Evolutionary conservation across 2,888 invertebrate genomes (phyloP), one percentile per base, ranked within the genome.

Genomic region (Polietes domitor): DNA sequence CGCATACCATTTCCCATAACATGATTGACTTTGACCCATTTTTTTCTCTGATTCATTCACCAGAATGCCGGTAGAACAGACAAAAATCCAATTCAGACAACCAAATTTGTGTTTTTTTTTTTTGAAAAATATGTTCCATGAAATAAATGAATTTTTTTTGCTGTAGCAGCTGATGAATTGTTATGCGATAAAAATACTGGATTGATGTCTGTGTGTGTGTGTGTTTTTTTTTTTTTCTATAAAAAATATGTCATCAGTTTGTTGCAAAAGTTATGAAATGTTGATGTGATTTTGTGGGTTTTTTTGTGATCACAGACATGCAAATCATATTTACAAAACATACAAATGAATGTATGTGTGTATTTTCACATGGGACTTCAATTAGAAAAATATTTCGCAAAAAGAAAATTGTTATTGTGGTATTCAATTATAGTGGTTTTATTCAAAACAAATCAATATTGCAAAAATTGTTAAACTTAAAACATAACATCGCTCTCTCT

Each of bases 21-120:
- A 32, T 32, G 9, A 77, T 70, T 77, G 70, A 77, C 58, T 50
- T 78, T 78, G 72, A 72, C 71, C 50, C 63, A 53, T 50, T 61
- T 32, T 32, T 32, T 32, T 32, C 32, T n/a, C n/a, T n/a, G n/a
- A n/a, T n/a, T n/a, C n/a, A n/a, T n/a, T n/a, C n/a, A 32, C n/a
- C n/a, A n/a, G n/a, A n/a, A n/a, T n/a, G n/a, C n/a, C n/a, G n/a
- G 32, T 9, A 32, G 32, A 32, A 32, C 4, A 4, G 5, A 32
- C 4, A 6, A 32, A 32, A 32, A 32, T 32, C 32, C 32, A 32
- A 6, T 32, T 32, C 32, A 32, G 9, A 6, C 5, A 32, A 32
- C 4, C 32, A 32, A 32, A 9, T 32, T 6, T 32, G 32, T 9
- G 5, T 32, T 32, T 32, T 32, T 32, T 32, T 4, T 32, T 32